Percentiles rank a stretch among this genome's conserved stretches.
These are phyloP conservation scores for Myotis yumanensis DNA, from an alignment of 2,113 vertebrate genomes.

Conservation along the genomic window DNA sequence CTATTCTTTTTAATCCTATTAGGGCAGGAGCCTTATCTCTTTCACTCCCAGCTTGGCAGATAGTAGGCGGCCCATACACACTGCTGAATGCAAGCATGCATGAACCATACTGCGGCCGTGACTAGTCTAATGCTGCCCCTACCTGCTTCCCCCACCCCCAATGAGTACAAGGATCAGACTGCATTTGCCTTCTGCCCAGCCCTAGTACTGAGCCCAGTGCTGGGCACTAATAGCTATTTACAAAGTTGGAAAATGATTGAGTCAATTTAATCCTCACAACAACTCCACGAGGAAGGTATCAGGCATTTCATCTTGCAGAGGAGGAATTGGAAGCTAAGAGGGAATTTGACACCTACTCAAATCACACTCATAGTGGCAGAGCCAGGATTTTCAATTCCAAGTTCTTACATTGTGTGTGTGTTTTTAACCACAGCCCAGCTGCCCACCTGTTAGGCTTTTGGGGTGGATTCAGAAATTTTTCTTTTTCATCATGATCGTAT, in stretches of 20 bases:
- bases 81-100: too few species aligned
- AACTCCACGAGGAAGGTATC: background rate
- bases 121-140: rapidly evolving
- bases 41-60: background rate
- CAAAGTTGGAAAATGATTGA: background rate
- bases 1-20: background rate
- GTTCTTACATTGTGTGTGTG: background rate
- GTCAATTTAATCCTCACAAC: background rate
- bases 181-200: background rate
- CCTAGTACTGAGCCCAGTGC: background rate
- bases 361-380: background rate
- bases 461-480: background rate
- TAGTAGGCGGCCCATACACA: background rate
- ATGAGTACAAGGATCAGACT: background rate
- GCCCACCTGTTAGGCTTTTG: conserved; percentile 4
- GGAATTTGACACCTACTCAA: background rate
- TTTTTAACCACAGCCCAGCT: background rate
- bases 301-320: background rate
- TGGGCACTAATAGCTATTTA: background rate
- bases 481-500: background rate
- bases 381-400: background rate
- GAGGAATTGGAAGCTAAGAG: background rate
- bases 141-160: too few species aligned
- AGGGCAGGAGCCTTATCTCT: background rate
- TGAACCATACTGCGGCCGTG: too few species aligned